Evolutionary conservation across 2,888 invertebrate species (phyloP), one percentile per base, ranked within the genome.

Genomic region (Lymantria monacha): DNA sequence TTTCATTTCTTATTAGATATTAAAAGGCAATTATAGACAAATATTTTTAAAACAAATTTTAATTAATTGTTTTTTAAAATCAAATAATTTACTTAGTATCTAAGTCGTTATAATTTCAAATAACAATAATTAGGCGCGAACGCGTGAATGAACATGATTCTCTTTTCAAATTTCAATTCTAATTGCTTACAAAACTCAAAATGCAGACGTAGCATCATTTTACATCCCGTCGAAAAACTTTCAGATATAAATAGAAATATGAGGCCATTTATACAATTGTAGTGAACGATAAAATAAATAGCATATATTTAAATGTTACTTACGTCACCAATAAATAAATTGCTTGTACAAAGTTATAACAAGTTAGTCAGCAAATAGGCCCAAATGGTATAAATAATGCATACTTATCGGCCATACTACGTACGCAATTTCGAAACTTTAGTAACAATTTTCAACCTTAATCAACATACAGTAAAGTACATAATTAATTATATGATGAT

Each of bases 321-420:
- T 50, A 48, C 14, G 40, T 49, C 10, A 46, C 38, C 41, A 45
- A 59, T 65, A 55, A 61, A 66, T 57, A 59, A 47, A 58, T 50
- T 3, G 44, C 44, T 53, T 49, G 45, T 14, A 48, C 55, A 50
- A 55, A 63, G 49, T 49, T 54, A 59, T 51, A 55, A 44, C 50
- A 55, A 45, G 48, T 57, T 58, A 61, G 51, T 51, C 50, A 36
- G 30, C 58, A 60, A 69, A 78, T 76, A 78, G 77, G 76, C 69
- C 66, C 68, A 74, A 77, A 74, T 74, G 55, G 50, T 55, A 62
- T 69, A 73, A 73, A 75, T 71, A 70, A 73, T 68, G 75, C 70
- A 73, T 75, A 71, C 55, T 3, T 60, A 70, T 74, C 81, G 71
- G 78, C 82, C 81, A 81, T 81, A 71, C 74, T 78, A 69, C 54